Conservation (phyloP, 2,888 invertebrate species). For the Scelioninae gen. 2 region DNA sequence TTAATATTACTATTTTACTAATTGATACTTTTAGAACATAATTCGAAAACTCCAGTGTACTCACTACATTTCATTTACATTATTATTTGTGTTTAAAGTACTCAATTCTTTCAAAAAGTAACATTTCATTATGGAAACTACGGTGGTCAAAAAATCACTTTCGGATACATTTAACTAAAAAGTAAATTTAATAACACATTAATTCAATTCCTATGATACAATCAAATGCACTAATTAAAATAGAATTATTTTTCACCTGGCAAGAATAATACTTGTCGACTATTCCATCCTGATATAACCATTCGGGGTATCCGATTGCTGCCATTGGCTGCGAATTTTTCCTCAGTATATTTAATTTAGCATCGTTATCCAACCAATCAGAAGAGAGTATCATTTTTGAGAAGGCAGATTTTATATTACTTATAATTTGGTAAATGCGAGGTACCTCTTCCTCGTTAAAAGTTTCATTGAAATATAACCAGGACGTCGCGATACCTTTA, state of each 20-base stretch:
- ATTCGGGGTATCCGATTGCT: slow-evolving; percentile 86
- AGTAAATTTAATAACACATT: too few relatives aligned
- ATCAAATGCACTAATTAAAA: too few relatives aligned
- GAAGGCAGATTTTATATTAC: slow-evolving; percentile 83
- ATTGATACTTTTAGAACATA: too few relatives aligned
- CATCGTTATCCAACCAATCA: slow-evolving; percentile 86
- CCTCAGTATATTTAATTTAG: slow-evolving; percentile 83
- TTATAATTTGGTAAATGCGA: slow-evolving; percentile 83
- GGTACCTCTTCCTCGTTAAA: slow-evolving; percentile 67
- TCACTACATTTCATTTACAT: too few relatives aligned
- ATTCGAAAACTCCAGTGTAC: too few relatives aligned
- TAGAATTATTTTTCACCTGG: background rate
- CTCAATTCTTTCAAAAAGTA: too few relatives aligned
- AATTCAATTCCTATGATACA: too few relatives aligned
- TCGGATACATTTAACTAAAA: too few relatives aligned
- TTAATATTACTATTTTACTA: too few relatives aligned
- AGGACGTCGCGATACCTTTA: slow-evolving; percentile 74
- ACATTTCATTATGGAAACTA: too few relatives aligned
- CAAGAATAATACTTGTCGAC: slow-evolving; percentile 80
- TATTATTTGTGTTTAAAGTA: too few relatives aligned
- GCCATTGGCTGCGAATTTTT: slow-evolving; percentile 85
- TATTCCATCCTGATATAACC: slow-evolving; percentile 81
- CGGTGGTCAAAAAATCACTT: too few relatives aligned
- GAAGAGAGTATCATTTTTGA: slow-evolving; percentile 80
- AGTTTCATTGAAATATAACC: slow-evolving; percentile 69